Conservation (phyloP, 1,140 invertebrate genomes). For the Drosophila pseudoananassae region DNA sequence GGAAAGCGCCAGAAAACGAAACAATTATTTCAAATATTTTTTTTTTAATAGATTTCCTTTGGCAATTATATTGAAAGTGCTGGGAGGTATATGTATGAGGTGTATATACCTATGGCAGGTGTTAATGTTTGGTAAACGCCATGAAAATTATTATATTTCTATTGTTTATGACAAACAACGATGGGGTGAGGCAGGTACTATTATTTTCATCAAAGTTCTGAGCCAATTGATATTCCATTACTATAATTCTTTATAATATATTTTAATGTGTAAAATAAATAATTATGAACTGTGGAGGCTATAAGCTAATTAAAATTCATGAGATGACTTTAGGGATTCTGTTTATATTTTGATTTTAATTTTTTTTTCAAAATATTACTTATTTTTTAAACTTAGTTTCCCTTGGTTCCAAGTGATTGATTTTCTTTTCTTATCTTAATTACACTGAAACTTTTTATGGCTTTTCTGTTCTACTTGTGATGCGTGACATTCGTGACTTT, state of each 20-base stretch:
- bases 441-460: not conserved
- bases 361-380: too few relatives aligned
- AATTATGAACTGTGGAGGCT: not conserved
- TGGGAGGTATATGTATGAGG: not conserved
- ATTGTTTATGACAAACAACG: constrained; percentile 25
- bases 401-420: not conserved
- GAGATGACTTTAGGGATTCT: too few relatives aligned
- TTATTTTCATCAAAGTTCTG: not conserved
- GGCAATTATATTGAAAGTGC: not conserved
- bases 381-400: not conserved
- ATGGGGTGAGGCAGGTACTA: not conserved
- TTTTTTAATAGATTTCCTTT: constrained; percentile 21
- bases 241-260: too few relatives aligned
- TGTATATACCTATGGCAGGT: constrained; percentile 7
- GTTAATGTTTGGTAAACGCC: constrained; percentile 23
- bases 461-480: constrained; percentile 7
- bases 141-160: constrained; percentile 17
- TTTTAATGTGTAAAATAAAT: not conserved
- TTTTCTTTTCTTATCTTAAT: not conserved
- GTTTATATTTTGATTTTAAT: too few relatives aligned
- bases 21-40: constrained; percentile 44
- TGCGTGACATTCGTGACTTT: constrained; percentile 43
- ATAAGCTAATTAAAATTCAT: not conserved
- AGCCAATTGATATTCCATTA: not conserved
- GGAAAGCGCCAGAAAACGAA: constrained; percentile 21